A percentile compares a stretch with the other conserved stretches of the same genome.
phyloP scores from a whole-genome alignment of 2,797 vertebrate genomes.

The Phalanger gymnotis region DNA sequence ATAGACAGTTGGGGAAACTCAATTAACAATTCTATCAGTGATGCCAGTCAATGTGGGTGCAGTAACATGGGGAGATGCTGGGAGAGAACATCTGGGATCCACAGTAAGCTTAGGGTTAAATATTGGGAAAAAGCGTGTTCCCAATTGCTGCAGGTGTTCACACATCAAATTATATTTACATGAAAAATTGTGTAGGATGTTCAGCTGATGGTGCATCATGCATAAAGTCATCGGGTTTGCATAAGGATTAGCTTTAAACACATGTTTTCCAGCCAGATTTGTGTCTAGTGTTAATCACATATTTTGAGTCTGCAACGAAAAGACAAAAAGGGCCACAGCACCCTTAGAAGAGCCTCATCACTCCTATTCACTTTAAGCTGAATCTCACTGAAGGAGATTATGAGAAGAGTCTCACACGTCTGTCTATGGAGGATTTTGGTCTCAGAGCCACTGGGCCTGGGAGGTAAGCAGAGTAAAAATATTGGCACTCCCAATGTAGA shows the following conservation, averaged over 20 bases:
- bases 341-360: background rate
- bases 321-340: background rate
- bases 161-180: slow-evolving; percentile 1
- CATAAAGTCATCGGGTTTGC: background rate
- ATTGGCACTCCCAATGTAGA: background rate
- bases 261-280: background rate
- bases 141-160: background rate
- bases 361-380: background rate
- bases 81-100: background rate
- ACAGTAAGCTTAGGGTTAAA: background rate
- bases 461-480: background rate
- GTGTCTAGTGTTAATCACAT: background rate
- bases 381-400: background rate
- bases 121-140: background rate
- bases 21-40: background rate
- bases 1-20: background rate
- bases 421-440: background rate
- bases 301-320: background rate
- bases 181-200: slow-evolving; percentile 18
- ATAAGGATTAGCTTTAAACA: slow-evolving; percentile 6
- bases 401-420: background rate
- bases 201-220: slow-evolving; percentile 8
- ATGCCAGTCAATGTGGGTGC: background rate
- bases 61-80: background rate
- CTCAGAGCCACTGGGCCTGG: background rate